Evolutionary conservation across 2,797 vertebrate genomes (phyloP), one percentile per base, ranked within the genome.

Genomic region (Protosalanx chinensis): DNA sequence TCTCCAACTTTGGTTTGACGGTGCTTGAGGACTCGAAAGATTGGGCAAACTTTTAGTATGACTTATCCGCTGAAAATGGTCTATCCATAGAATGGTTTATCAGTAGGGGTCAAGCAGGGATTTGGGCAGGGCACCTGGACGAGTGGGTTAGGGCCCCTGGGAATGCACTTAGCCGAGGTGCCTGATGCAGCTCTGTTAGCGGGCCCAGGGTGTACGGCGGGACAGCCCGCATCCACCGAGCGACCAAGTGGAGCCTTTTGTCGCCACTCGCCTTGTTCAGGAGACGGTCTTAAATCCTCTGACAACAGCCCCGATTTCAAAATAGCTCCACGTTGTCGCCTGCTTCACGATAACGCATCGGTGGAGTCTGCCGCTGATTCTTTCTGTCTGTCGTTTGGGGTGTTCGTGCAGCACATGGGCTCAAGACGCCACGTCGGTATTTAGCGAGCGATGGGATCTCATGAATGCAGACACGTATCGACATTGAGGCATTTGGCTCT

Each of bases 141-240:
- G 80, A 80, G 56, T 78, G 71, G 71, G 75, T 51, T 71, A 66
- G 80, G 82, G 78, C 85, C 85, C 89, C 79, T 20, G 88, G 85
- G 91, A 93, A 93, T 92, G 91, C 92, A 93, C 92, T 92, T 91
- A 92, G 65, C 80, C 73, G 78, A 90, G 90, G 89, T 88, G 90
- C 85, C 88, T 82, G 86, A 81, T 78, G 85, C 32, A 16, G 72
- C 87, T 84, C 88, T 92, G 89, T 89, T 90, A 86, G 87, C 81
- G 1, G 72, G 70, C 77, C 66, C 73, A 30, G 77, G 82, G 88
- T 90, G 90, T 85, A 79, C 79, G 82, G 81, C 82, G 82, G 85
- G 80, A 91, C 81, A 86, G 75, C 62, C 64, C 64, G 58, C 67
- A 71, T 79, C 72, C 29, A 60, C 75, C 75, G 68, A 46, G 75